These are phyloP conservation scores for Muraenolepis orangiensis DNA, from an alignment of 2,797 vertebrate species.

Conservation along the genomic window DNA sequence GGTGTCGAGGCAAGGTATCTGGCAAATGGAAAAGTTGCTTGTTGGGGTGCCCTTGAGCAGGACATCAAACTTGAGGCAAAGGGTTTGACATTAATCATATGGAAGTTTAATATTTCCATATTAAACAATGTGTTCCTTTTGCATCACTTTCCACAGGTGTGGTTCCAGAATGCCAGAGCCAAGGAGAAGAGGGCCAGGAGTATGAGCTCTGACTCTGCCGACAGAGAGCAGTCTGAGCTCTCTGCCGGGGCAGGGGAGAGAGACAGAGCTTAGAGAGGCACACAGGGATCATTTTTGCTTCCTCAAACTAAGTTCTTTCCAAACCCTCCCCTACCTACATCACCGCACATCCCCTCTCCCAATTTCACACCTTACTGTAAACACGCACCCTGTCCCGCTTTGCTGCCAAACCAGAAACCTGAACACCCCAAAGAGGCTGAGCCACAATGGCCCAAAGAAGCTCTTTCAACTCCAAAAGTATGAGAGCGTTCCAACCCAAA, in stretches of 20 bases:
- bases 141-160: slow-evolving; percentile 72
- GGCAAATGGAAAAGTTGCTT: neutral
- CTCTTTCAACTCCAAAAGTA: slow-evolving; percentile 65
- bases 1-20: neutral
- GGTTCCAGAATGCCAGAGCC: slow-evolving; percentile 99
- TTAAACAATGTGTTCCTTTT: neutral
- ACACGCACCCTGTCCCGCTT: slow-evolving; percentile 66
- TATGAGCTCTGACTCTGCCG: slow-evolving; percentile 67
- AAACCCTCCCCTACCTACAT: slow-evolving; percentile 38
- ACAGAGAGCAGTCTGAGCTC: slow-evolving; percentile 68
- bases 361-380: slow-evolving; percentile 36
- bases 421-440: slow-evolving; percentile 74
- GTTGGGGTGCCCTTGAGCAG: neutral
- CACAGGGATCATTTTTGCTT: slow-evolving; percentile 82
- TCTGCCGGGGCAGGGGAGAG: slow-evolving; percentile 77
- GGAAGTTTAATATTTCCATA: neutral
- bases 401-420: slow-evolving; percentile 70
- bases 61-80: neutral
- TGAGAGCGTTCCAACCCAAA: slow-evolving; percentile 66
- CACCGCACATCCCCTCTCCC: slow-evolving; percentile 67
- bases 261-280: slow-evolving; percentile 87
- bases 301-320: slow-evolving; percentile 84
- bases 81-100: neutral
- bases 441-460: slow-evolving; percentile 84
- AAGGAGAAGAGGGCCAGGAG: slow-evolving; percentile 95